Conservation (phyloP, 2,113 vertebrate species). For the Varanus salvator region DNA sequence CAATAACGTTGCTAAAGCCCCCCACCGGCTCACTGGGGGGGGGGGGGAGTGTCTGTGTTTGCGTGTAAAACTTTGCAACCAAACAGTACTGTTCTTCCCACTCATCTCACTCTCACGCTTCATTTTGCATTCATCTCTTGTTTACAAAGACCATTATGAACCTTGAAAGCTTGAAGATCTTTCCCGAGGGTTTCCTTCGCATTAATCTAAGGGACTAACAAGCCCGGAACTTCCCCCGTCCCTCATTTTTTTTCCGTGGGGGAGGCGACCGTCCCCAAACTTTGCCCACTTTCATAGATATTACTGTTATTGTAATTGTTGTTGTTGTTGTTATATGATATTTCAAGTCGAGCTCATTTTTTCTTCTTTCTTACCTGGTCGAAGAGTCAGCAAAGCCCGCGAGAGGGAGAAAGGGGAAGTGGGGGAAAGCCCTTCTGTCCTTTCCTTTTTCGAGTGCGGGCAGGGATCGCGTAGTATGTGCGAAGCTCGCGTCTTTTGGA, state of each 20-base stretch:
- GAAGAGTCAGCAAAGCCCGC: slow-evolving; percentile 58
- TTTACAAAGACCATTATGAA: slow-evolving; percentile 25
- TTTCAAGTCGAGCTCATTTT: accelerated
- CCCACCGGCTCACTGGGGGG: accelerated
- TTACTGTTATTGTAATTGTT: no score
- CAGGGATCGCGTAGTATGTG: neutral
- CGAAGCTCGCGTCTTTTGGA: neutral
- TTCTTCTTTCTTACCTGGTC: slow-evolving; percentile 70
- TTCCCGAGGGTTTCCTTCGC: slow-evolving; percentile 23
- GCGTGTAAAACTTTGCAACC: slow-evolving; percentile 32
- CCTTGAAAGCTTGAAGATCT: neutral
- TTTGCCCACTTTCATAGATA: neutral
- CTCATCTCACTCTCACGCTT: neutral
- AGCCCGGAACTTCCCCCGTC: slow-evolving; percentile 55
- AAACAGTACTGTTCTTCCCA: slow-evolving; percentile 29
- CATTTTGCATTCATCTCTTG: slow-evolving; percentile 23
- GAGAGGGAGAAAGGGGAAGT: neutral
- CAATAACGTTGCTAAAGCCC: neutral
- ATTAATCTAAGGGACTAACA: slow-evolving; percentile 23
- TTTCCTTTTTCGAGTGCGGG: neutral
- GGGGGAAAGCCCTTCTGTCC: neutral
- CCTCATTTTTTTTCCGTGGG: neutral
- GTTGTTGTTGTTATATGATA: no score
- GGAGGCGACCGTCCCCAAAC: neutral
- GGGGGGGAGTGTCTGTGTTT: accelerated